phyloP scores from a whole-genome alignment of 2,797 vertebrate species.

The Denticeps clupeoides region DNA sequence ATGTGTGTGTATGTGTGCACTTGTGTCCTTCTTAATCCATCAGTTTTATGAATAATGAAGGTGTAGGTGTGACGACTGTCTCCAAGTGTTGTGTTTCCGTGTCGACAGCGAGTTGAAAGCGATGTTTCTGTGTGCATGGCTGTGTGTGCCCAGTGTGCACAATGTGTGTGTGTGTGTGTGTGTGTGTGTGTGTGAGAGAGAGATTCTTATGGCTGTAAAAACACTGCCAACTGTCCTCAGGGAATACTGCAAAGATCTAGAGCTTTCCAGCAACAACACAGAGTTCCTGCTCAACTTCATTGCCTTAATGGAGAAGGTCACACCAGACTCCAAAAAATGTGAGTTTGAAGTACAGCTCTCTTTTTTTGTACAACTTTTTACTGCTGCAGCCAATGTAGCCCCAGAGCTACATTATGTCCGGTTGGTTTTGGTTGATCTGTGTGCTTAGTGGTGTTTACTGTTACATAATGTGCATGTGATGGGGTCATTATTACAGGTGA shows the following conservation, averaged over 20 bases:
- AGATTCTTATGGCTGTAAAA: not conserved
- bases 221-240: slow-evolving; percentile 45
- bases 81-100: slow-evolving; percentile 6
- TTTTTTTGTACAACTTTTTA: no score
- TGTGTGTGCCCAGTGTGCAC: slow-evolving; percentile 28
- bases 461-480: not conserved
- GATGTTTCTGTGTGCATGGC: slow-evolving; percentile 30
- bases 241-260: slow-evolving; percentile 98
- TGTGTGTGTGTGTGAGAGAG: not conserved
- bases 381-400: no score
- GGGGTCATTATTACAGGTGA: slow-evolving; percentile 58
- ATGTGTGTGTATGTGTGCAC: slow-evolving; percentile 25
- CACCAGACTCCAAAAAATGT: slow-evolving; percentile 98
- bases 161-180: slow-evolving; percentile 7
- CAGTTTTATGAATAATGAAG: no score
- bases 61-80: no score
- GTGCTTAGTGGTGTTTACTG: not conserved
- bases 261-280: slow-evolving; percentile 94
- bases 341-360: slow-evolving; percentile 52
- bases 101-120: not conserved
- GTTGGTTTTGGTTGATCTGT: no score
- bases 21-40: no score
- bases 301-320: slow-evolving; percentile 97
- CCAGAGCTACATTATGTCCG: no score
- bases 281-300: slow-evolving; percentile 98